phyloP scores from a whole-genome alignment of 2,113 vertebrate species.

The zebrafish (Danio rerio) region GRCz12tu NC_133183.1:50547001-50547500 shows the following conservation, averaged over 20 bases:
- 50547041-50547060: constrained; percentile 9
- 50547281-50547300: no score
- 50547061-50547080: not conserved
- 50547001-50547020: constrained; percentile 1
- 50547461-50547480: no score
- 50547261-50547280: not conserved
- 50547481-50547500: no score
- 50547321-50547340: no score
- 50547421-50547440: no score
- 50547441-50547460: no score
- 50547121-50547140: not conserved
- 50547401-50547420: no score
- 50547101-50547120: not conserved
- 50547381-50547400: no score
- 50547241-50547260: not conserved
- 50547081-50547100: not conserved
- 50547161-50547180: not conserved
- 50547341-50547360: no score
- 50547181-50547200: not conserved
- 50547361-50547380: no score
- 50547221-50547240: not conserved
- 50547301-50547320: no score
- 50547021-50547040: constrained; percentile 19
- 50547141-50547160: not conserved
- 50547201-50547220: not conserved